Percentiles rank a stretch among this genome's conserved stretches.
Conservation (phyloP, 2,797 vertebrate genomes). For the Microchirus variegatus region DNA sequence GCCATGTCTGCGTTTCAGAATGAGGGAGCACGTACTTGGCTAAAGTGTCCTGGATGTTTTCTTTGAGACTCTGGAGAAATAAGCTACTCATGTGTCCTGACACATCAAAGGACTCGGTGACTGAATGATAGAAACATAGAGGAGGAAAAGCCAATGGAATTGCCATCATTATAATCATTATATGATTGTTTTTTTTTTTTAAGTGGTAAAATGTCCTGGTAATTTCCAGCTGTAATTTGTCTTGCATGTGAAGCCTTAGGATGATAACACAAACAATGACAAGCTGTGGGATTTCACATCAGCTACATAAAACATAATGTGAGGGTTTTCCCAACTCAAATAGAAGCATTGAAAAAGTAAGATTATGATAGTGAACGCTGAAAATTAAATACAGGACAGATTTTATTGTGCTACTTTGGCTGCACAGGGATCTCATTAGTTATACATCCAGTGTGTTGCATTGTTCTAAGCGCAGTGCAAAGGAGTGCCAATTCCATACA, state of each 20-base stretch:
- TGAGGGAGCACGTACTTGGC: constrained; percentile 50
- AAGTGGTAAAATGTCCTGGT: constrained; percentile 27
- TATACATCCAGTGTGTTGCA: background rate
- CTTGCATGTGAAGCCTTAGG: constrained; percentile 24
- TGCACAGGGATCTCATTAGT: constrained; percentile 29
- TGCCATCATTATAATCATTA: constrained; percentile 21
- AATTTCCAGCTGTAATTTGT: constrained; percentile 32
- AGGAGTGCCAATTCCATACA: constrained; percentile 14
- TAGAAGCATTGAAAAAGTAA: background rate
- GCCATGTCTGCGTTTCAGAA: constrained; percentile 34
- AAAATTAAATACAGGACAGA: constrained; percentile 1
- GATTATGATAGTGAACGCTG: background rate
- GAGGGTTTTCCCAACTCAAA: constrained; percentile 1
- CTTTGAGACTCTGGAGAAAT: constrained; percentile 24
- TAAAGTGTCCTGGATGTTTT: constrained; percentile 39
- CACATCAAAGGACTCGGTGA: constrained; percentile 32
- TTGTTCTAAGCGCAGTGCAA: constrained; percentile 18
- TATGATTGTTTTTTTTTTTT: constrained; percentile 30
- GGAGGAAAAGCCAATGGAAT: constrained; percentile 33
- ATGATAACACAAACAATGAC: constrained; percentile 23
- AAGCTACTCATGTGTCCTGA: constrained; percentile 31
- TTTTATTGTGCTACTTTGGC: constrained; percentile 14
- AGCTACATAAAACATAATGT: constrained; percentile 2
- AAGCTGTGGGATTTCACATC: too few relatives aligned
- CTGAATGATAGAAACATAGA: constrained; percentile 15